Evolutionary conservation across 1,140 invertebrate species (phyloP), one percentile per base, ranked within the genome.

Genomic region (Meloidogyne floridensis): DNA sequence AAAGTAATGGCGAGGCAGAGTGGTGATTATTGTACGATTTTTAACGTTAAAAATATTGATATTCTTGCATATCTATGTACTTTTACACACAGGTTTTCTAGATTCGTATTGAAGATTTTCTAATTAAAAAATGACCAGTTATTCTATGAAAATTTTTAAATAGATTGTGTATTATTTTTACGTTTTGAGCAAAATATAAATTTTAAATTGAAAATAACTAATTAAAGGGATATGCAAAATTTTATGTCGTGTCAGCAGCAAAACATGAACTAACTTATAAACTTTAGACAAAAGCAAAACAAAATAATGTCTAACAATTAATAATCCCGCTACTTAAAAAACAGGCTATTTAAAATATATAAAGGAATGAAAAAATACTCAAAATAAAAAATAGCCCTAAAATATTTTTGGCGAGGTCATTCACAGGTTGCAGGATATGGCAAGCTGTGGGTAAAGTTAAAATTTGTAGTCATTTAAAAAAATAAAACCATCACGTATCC

Each of bases 1-100:
- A 96, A 92, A 96, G 96, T 6, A 96, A 94, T 87, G 98, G 97
- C 84, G 98, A 99, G 93, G 96, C 97, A 53, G 97, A 99, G 90
- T 99, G 97, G 88, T 89, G 81, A 85, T 6, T 32, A 32, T 32
- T 47, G 47, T 47, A 47, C 7, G 47, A 47, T 6, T 47, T 6
- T 6, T 47, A 47, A 8, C 47, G 47, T 47, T 47, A 47, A 47
- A 47, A 47, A 6, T 47, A 47, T 47, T 47, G 47, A 47, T 47
- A 47, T 47, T 47, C 0, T 47, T 8, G 7, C 47, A 47, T 47
- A 47, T 47, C 47, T 47, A 47, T 47, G 47, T 47, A 47, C 47
- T 47, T 47, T 47, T 32, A 32, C 32, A 47, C 47, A 47, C 3
- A 7, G 3, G 3, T 47, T 47, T 47, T 47, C 7, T 47, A 47